Evolutionary conservation across 2,113 vertebrate genomes (phyloP).

Genomic region (Brevimyrus niger): DNA sequence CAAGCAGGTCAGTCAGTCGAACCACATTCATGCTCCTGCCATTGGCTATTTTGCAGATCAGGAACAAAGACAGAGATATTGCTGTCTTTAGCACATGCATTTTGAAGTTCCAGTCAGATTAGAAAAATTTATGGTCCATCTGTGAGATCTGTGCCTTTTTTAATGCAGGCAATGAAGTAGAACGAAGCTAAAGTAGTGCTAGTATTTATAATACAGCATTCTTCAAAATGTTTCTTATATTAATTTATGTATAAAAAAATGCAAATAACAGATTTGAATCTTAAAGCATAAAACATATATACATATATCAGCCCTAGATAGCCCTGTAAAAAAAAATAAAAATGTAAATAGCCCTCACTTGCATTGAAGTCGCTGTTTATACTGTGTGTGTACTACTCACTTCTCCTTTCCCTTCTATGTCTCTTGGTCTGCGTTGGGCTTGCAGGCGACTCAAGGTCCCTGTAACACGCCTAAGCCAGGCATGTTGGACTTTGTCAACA

Average conservation of each 20-base stretch:
- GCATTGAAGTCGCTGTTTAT: not conserved
- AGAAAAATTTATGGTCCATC: not conserved
- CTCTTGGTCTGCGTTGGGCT: not conserved
- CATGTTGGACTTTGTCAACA: slow-evolving; percentile 82
- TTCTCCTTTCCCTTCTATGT: not conserved
- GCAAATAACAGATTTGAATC: not conserved
- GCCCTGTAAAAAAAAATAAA: not conserved
- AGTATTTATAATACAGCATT: not conserved
- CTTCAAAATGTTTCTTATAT: not conserved
- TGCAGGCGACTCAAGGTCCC: slow-evolving; percentile 76
- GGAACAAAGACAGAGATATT: not conserved
- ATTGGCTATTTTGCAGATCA: not conserved
- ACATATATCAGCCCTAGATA: not conserved
- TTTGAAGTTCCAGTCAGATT: not conserved
- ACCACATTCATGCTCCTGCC: not conserved
- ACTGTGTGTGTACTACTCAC: not conserved
- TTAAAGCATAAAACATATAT: not conserved
- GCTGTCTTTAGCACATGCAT: not conserved
- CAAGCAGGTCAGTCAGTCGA: slow-evolving; percentile 74
- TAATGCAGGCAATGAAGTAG: not conserved
- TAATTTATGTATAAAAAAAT: not conserved
- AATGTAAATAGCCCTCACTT: not conserved
- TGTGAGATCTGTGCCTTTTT: not conserved
- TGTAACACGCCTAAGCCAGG: slow-evolving; percentile 77
- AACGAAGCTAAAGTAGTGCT: not conserved